These are phyloP conservation scores for Pampus argenteus DNA, from an alignment of 2,797 vertebrate species.

Conservation along the genomic window DNA sequence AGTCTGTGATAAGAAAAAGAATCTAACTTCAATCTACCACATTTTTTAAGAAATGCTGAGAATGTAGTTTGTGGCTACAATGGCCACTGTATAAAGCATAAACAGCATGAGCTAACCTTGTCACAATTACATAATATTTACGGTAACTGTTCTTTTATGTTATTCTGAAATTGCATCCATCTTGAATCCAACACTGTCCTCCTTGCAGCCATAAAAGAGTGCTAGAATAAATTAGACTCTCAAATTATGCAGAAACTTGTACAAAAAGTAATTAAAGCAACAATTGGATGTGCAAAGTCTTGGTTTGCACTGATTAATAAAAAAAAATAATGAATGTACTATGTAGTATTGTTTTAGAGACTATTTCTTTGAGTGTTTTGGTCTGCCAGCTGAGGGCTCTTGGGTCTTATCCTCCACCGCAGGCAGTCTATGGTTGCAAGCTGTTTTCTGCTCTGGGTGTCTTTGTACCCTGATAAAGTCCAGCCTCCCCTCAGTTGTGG, in stretches of 20 bases:
- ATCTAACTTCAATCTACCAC: not conserved
- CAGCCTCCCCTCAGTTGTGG: not conserved
- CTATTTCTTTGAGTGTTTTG: conserved; percentile 3
- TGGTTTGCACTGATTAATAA: not conserved
- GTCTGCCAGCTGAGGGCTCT: not conserved
- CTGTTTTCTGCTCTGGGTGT: not conserved
- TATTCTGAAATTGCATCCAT: not conserved
- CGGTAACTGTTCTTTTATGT: too few relatives aligned
- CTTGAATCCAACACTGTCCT: not conserved
- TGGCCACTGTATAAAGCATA: too few relatives aligned
- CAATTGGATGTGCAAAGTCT: not conserved
- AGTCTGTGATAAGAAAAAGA: not conserved
- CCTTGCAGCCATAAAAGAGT: not conserved
- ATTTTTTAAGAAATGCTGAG: too few relatives aligned
- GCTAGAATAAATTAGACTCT: not conserved
- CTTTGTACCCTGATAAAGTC: not conserved
- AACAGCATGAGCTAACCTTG: not conserved
- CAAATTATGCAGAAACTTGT: not conserved
- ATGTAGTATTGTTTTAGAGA: not conserved
- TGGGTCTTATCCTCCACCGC: not conserved
- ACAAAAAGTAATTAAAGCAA: not conserved
- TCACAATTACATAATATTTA: not conserved
- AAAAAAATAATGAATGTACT: not conserved
- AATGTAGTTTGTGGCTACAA: too few relatives aligned
- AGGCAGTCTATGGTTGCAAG: not conserved